Percentiles rank a stretch among this genome's conserved stretches.
These are phyloP conservation scores for Lymantria monacha DNA, from an alignment of 2,888 invertebrate genomes.

Conservation along the genomic window DNA sequence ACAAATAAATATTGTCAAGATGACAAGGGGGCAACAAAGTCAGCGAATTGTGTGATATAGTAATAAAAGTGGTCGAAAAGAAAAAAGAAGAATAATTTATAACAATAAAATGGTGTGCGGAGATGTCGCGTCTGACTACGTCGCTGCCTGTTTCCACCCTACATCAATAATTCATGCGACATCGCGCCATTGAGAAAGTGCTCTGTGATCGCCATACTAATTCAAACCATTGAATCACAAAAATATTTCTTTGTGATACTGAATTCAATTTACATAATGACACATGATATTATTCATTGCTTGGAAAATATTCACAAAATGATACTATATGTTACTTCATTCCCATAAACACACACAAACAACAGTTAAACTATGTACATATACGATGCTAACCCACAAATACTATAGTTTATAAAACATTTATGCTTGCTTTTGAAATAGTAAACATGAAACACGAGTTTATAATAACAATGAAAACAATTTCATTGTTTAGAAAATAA, in stretches of 20 bases:
- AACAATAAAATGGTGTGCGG: constrained; percentile 61
- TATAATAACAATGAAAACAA: constrained; percentile 12
- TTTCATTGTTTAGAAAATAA: constrained; percentile 8
- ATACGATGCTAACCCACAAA: constrained; percentile 6
- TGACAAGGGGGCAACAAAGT: constrained; percentile 40
- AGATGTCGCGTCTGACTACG: constrained; percentile 41
- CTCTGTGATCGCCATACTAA: constrained; percentile 78
- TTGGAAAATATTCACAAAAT: constrained; percentile 17
- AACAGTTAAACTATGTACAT: not conserved
- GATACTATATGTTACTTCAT: constrained; percentile 2
- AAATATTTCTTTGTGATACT: constrained; percentile 52
- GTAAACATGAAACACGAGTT: constrained; percentile 18
- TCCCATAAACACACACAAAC: not conserved
- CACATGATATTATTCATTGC: constrained; percentile 27
- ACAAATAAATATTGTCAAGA: constrained; percentile 36
- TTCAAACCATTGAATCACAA: constrained; percentile 63
- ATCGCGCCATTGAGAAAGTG: constrained; percentile 79
- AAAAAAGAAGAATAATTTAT: constrained; percentile 63
- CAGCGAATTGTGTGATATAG: constrained; percentile 47
- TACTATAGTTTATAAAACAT: constrained; percentile 13
- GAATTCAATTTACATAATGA: constrained; percentile 30
- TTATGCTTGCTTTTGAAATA: constrained; percentile 11
- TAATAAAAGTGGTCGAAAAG: constrained; percentile 50
- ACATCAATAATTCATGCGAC: constrained; percentile 77
- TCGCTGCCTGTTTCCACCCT: constrained; percentile 47